phyloP scores from a whole-genome alignment of 2,888 invertebrate species.

The Branchipolynoe longqiensis region DNA sequence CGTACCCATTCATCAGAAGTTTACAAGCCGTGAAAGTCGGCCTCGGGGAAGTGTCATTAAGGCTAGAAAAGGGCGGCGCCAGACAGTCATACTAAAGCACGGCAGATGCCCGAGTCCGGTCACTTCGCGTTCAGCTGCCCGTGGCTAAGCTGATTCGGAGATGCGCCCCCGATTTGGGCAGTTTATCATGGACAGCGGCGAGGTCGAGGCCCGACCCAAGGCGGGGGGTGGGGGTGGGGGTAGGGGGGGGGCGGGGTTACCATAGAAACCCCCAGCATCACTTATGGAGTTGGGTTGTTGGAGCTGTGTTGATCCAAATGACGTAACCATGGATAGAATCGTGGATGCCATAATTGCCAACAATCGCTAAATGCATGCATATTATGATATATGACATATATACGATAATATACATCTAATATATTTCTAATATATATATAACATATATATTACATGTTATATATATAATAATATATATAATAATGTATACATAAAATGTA shows the following conservation, averaged over 20 bases:
- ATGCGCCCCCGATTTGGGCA: constrained; percentile 33
- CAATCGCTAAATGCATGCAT: too few relatives aligned
- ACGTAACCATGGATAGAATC: too few relatives aligned
- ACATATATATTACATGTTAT: too few relatives aligned
- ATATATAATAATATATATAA: too few relatives aligned
- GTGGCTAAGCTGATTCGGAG: constrained; percentile 13
- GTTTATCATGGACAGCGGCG: constrained; percentile 15
- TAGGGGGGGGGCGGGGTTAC: not conserved
- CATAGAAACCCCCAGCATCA: not conserved
- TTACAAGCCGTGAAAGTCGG: constrained; percentile 48
- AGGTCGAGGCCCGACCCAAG: not conserved
- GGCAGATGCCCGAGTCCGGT: constrained; percentile 34
- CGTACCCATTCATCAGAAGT: constrained; percentile 42
- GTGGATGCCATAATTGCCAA: too few relatives aligned
- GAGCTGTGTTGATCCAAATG: too few relatives aligned
- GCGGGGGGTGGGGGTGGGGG: not conserved
- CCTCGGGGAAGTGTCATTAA: constrained; percentile 43
- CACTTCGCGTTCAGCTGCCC: constrained; percentile 17
- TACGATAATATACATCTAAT: too few relatives aligned
- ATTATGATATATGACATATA: too few relatives aligned
- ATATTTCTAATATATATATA: too few relatives aligned
- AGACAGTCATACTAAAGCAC: constrained; percentile 10
- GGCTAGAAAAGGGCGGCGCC: not conserved
- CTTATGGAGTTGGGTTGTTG: too few relatives aligned
- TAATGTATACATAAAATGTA: too few relatives aligned